Base-by-base conservation (phyloP, 1,140 invertebrate genomes). In the Ganaspis sp. region DNA sequence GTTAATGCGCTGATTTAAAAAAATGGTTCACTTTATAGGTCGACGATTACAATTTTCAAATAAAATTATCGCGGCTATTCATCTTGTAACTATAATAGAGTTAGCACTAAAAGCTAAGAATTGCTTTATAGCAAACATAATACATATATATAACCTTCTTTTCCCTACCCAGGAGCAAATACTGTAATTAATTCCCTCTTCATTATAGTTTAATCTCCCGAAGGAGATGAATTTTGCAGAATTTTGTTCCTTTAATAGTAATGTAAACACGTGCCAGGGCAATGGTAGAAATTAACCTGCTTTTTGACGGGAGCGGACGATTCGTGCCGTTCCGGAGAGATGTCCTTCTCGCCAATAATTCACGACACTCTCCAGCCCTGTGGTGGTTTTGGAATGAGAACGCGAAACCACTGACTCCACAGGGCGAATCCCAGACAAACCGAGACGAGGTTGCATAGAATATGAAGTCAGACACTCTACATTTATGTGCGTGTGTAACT, bases 331-430 rank as follows among this genome's bases (percentile, higher is more conserved):
- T 58, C 54, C 54, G 54, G 54, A 58, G 54, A 11, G 21, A 58
- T 58, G 54, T 29, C 23, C 19, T 58, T 11, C 21, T 58, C 54
- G 9, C 54, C 54, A 58, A 58, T 58, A 58, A 58, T 58, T 58
- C 54, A 58, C 11, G 54, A 58, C 54, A 58, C 54, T 29, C 19
- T 26, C 53, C 12, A 58, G 53, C 21, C 54, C 54, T 58, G 19
- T 58, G 54, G 54, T 23, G 54, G 23, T 58, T 26, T 45, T 58
- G 54, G 21, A 58, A 58, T 58, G 54, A 58, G 54, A 58, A 26
- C 54, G 54, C 54, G 21, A 58, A 58, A 58, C 54, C 54, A 58
- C 54, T 26, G 23, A 26, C 54, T 58, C 54, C 54, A 58, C 54
- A 58, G 54, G 54, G 54, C 54, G 54, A 58, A 58, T 26, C 54